Evolutionary conservation across 2,888 invertebrate species (phyloP).

Genomic region (Odontomyia ornata): DNA sequence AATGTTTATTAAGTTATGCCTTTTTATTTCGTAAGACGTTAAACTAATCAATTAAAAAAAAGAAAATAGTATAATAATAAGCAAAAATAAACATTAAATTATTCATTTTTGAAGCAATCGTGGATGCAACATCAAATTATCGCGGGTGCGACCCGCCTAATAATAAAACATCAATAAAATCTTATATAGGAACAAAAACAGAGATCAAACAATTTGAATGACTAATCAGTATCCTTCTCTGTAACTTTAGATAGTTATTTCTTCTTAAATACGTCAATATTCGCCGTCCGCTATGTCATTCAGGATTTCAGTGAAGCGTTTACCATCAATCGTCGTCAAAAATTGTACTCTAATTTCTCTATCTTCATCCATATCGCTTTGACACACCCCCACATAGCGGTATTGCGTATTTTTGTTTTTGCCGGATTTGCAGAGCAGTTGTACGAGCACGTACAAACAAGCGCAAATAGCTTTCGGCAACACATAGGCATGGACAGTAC

Average conservation of each 20-base stretch:
- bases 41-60: background rate
- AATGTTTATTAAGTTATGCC: too few relatives aligned
- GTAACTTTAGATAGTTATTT: too few relatives aligned
- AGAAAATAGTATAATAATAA: background rate
- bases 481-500: background rate
- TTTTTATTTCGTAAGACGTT: background rate
- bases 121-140: too few relatives aligned
- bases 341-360: background rate
- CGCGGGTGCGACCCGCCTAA: too few relatives aligned
- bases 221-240: too few relatives aligned
- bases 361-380: background rate
- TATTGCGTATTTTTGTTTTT: background rate
- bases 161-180: too few relatives aligned
- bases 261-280: background rate
- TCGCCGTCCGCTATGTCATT: background rate
- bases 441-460: background rate
- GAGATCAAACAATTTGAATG: too few relatives aligned
- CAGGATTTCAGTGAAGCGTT: background rate
- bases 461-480: background rate
- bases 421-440: too few relatives aligned
- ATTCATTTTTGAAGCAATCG: too few relatives aligned
- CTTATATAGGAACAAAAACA: too few relatives aligned
- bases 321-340: background rate
- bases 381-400: slow-evolving; percentile 1
- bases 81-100: too few relatives aligned